Evolutionary conservation across 2,888 invertebrate genomes (phyloP), one percentile per base, ranked within the genome.

Genomic region (Athetis lepigone): DNA sequence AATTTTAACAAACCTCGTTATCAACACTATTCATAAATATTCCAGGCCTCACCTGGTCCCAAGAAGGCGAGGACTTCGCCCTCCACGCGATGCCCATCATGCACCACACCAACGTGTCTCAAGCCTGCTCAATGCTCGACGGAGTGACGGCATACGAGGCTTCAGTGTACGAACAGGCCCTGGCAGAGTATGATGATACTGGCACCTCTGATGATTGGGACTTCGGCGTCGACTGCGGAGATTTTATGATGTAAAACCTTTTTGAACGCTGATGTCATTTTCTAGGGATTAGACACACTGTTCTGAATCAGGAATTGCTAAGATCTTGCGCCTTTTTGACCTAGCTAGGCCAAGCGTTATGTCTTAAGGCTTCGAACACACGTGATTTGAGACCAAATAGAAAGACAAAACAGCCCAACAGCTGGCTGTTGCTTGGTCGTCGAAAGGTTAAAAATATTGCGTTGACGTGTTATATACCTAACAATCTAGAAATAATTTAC

Each of bases 181-280:
- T 96, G 6, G 96, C 96, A 0, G 96, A 96, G 57, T 92, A 96
- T 63, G 96, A 96, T 59, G 96, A 96, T 75, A 89, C 92, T 0
- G 92, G 88, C 18, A 90, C 95, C 0, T 95, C 95, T 1, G 96
- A 96, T 79, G 97, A 97, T 79, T 97, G 96, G 92, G 97, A 97
- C 86, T 95, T 96, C 67, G 96, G 97, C 43, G 96, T 97, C 70
- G 97, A 97, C 85, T 97, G 97, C 85, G 97, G 97, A 0, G 97
- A 96, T 81, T 96, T 96, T 84, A 96, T 96, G 95, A 96, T 96
- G 95, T 96, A 96, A 88, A 81, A 55, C 42, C 27, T 57, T 39
- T 46, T 46, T 60, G 19, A 16, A 7, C 19, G 57, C 8, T 7
- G 2, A 42, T 19, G 37, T 46, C 42, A 42, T 23, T 27, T n/a